phyloP scores from a whole-genome alignment of 2,888 invertebrate species.

The Herminia tarsipennalis region DNA sequence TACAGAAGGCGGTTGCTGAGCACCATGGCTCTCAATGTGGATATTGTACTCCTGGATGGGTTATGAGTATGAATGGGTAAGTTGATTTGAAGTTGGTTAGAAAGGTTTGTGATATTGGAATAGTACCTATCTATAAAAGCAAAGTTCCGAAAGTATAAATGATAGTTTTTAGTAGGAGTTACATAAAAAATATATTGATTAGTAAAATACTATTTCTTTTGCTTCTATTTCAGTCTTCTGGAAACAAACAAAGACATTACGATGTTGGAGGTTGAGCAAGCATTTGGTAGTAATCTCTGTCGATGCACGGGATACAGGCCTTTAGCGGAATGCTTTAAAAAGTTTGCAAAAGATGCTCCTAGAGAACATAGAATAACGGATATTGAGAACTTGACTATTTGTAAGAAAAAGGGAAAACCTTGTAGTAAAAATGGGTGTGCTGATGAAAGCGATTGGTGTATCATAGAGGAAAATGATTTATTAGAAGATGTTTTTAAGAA shows the following conservation, averaged over 20 bases:
- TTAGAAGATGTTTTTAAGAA: constrained; percentile 21
- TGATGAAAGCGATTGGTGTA: constrained; percentile 57
- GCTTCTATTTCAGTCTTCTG: constrained; percentile 58
- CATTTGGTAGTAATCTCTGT: constrained; percentile 90
- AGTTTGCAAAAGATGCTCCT: constrained; percentile 79
- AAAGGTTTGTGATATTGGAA: no score
- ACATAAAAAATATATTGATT: no score
- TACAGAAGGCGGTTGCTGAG: constrained; percentile 86
- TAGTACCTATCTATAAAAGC: no score
- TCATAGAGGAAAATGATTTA: constrained; percentile 32
- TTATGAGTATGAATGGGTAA: constrained; percentile 68
- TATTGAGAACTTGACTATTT: constrained; percentile 22
- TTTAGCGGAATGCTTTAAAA: constrained; percentile 87
- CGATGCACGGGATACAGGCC: constrained; percentile 90
- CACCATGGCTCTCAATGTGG: constrained; percentile 89
- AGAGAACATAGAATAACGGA: constrained; percentile 32
- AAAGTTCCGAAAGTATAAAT: no score
- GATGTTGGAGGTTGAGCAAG: constrained; percentile 88
- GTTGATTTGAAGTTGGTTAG: no score
- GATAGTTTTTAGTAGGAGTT: no score
- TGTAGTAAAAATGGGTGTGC: constrained; percentile 27
- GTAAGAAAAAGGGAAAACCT: constrained; percentile 33
- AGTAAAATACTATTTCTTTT: no score
- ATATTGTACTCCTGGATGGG: constrained; percentile 83
- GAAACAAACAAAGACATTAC: constrained; percentile 73